These are phyloP conservation scores for Petrolisthes manimaculis DNA, from an alignment of 2,888 invertebrate genomes.

Conservation along the genomic window DNA sequence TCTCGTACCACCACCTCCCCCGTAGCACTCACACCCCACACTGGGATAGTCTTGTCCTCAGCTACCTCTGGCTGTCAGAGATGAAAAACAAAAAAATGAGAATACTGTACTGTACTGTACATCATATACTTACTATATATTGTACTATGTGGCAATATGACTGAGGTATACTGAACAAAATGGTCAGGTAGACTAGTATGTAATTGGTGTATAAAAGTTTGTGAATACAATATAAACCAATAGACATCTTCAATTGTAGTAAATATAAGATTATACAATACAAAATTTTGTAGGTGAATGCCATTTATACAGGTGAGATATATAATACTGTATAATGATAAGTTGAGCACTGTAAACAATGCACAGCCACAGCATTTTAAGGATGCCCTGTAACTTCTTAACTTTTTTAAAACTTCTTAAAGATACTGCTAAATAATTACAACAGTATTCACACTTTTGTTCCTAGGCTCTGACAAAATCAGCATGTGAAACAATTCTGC, in stretches of 20 bases:
- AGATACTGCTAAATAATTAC: background rate
- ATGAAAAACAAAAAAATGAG: background rate
- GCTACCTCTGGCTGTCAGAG: conserved; percentile 45
- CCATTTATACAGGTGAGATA: no score
- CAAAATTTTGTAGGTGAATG: no score
- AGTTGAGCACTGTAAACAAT: no score
- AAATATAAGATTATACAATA: no score
- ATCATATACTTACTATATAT: background rate
- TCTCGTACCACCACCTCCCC: conserved; percentile 87
- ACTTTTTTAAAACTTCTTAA: no score
- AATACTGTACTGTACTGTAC: background rate
- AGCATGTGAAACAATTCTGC: no score
- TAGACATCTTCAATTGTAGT: no score
- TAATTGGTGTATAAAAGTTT: no score
- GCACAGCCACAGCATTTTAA: no score
- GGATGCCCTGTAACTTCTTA: no score
- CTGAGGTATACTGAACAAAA: background rate
- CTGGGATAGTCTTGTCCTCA: conserved; percentile 65
- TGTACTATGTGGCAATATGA: background rate
- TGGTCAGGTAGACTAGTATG: background rate
- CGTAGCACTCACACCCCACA: conserved; percentile 88
- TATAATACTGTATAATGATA: no score
- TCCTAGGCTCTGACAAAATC: background rate
- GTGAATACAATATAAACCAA: no score
- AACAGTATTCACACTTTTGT: background rate